These are phyloP conservation scores for Troides oblongomaculatus DNA, from an alignment of 2,888 invertebrate genomes.

Conservation along the genomic window DNA sequence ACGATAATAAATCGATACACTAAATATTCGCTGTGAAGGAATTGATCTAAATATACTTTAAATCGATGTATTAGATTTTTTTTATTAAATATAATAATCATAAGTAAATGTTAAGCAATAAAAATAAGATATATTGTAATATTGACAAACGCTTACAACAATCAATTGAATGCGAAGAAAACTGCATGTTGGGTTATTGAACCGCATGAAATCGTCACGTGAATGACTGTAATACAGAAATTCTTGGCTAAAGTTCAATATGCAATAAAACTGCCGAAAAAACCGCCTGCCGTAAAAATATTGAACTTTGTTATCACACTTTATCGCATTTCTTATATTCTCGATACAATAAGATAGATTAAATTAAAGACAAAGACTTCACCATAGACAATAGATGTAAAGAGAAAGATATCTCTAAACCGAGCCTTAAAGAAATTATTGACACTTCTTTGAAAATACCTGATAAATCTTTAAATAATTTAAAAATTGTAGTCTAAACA, in stretches of 20 bases:
- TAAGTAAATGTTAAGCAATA: background rate
- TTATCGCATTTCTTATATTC: background rate
- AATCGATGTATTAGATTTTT: no score
- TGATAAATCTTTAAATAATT: no score
- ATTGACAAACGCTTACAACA: slow-evolving; percentile 9
- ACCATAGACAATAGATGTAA: no score
- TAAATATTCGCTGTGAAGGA: no score
- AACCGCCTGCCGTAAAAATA: background rate
- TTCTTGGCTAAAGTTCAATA: slow-evolving; percentile 21
- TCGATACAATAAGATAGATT: background rate
- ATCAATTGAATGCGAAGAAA: slow-evolving; percentile 13
- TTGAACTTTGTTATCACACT: background rate
- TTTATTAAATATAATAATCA: no score
- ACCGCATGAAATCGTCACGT: slow-evolving; percentile 13
- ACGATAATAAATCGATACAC: no score
- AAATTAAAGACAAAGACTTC: background rate
- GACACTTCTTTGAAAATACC: no score
- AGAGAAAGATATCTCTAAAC: no score
- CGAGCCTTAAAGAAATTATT: no score
- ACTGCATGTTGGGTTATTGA: slow-evolving; percentile 19
- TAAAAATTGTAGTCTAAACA: background rate
- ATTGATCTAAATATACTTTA: no score
- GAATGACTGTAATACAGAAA: slow-evolving; percentile 20
- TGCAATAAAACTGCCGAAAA: slow-evolving; percentile 11
- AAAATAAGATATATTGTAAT: background rate